phyloP scores from a whole-genome alignment of 2,797 vertebrate species.

The Syngnathus rostellatus region DNA sequence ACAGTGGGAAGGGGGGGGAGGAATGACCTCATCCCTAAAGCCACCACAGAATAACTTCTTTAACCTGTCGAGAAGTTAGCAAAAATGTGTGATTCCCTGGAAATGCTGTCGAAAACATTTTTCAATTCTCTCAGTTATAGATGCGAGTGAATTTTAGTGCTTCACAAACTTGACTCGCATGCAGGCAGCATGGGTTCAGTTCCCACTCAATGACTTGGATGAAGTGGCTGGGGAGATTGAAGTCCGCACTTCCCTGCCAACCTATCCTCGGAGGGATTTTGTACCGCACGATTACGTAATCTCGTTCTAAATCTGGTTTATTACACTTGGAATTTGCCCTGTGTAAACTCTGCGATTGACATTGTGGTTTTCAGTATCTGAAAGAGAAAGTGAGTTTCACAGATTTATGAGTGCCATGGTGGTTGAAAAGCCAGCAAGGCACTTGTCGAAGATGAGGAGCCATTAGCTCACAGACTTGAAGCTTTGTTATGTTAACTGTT shows the following conservation, averaged over 20 bases:
- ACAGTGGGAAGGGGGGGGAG: conserved; percentile 61
- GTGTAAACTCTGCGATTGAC: conserved; percentile 36
- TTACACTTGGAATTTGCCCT: too few species aligned
- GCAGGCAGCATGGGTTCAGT: too few species aligned
- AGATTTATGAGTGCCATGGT: conserved; percentile 62
- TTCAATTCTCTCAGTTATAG: neutral
- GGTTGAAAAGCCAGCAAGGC: conserved; percentile 65
- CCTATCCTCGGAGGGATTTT: too few species aligned
- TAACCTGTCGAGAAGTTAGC: neutral
- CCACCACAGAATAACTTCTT: neutral
- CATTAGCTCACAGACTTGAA: conserved; percentile 66
- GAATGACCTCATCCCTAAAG: conserved; percentile 69
- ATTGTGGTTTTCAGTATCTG: conserved; percentile 38
- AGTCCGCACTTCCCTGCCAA: too few species aligned
- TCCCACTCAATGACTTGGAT: too few species aligned
- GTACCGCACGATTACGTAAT: too few species aligned
- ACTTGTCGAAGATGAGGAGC: conserved; percentile 67
- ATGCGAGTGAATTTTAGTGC: neutral
- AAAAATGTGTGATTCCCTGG: neutral
- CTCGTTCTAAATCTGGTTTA: too few species aligned
- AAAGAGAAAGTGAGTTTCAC: conserved; percentile 36
- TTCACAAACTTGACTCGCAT: too few species aligned
- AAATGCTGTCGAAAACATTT: neutral
- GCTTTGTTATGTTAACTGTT: conserved; percentile 74
- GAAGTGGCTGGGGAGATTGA: too few species aligned